phyloP scores from a whole-genome alignment of 2,888 invertebrate genomes.

The Tineola bisselliella region DNA sequence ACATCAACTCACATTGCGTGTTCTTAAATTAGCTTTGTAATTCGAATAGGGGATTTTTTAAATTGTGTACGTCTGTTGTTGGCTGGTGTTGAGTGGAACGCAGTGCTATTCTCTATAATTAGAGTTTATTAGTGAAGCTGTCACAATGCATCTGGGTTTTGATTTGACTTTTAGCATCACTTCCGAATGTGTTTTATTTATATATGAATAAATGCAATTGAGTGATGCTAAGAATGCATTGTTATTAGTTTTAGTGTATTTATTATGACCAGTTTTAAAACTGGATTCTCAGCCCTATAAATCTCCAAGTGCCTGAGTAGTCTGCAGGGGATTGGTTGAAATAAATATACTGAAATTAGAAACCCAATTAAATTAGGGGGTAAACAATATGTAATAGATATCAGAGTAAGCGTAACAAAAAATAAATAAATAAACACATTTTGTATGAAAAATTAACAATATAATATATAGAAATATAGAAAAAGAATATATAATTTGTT shows the following conservation, averaged over 20 bases:
- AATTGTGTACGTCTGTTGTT: not conserved
- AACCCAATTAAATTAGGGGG: not conserved
- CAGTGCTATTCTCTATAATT: not conserved
- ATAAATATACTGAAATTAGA: not conserved
- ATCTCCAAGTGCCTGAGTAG: no score
- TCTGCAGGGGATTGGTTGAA: no score
- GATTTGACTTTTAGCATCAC: no score
- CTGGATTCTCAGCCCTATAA: no score
- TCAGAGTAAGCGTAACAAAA: conserved; percentile 26
- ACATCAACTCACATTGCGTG: not conserved
- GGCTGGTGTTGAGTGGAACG: not conserved
- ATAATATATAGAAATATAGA: conserved; percentile 36
- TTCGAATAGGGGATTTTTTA: not conserved
- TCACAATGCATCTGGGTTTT: no score
- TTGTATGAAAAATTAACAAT: conserved; percentile 34
- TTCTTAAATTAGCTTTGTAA: not conserved
- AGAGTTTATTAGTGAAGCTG: no score
- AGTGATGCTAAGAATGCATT: not conserved
- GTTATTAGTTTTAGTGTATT: not conserved
- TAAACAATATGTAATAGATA: conserved; percentile 30
- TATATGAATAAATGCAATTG: no score
- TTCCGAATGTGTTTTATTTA: not conserved
- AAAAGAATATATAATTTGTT: conserved; percentile 21
- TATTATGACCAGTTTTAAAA: not conserved
- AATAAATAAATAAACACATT: conserved; percentile 31